A percentile compares a stretch with the other conserved stretches of the same genome.
These are phyloP conservation scores for Tetragonisca angustula DNA, from an alignment of 2,888 invertebrate species.

Conservation along the genomic window DNA sequence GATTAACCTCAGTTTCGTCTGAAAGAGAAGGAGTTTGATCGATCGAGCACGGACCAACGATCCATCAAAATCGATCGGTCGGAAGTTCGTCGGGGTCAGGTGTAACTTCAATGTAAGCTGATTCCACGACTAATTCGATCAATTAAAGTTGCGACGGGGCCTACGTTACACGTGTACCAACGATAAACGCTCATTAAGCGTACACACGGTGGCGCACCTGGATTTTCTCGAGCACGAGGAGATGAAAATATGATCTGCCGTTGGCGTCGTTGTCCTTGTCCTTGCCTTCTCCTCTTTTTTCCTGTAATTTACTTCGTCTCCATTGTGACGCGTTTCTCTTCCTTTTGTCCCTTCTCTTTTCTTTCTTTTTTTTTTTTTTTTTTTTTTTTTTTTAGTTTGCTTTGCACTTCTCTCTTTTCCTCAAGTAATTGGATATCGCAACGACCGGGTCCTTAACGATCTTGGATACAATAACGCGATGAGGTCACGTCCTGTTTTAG, in stretches of 20 bases:
- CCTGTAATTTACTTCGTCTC: slow-evolving; percentile 7
- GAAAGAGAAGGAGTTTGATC: slow-evolving; percentile 49
- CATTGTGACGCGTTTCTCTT: background rate
- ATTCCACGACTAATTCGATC: slow-evolving; percentile 59
- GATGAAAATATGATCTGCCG: slow-evolving; percentile 29
- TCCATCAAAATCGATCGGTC: slow-evolving; percentile 39
- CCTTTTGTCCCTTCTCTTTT: too few species aligned
- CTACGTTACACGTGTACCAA: slow-evolving; percentile 44
- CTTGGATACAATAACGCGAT: slow-evolving; percentile 61
- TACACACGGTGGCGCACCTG: slow-evolving; percentile 40
- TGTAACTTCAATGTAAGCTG: slow-evolving; percentile 46
- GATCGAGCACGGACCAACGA: slow-evolving; percentile 35
- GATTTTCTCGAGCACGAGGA: slow-evolving; percentile 13
- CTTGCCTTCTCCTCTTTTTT: background rate
- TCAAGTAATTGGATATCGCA: slow-evolving; percentile 60
- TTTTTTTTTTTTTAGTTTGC: slow-evolving; percentile 9
- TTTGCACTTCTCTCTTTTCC: slow-evolving; percentile 35
- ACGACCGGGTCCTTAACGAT: slow-evolving; percentile 58
- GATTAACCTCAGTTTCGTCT: slow-evolving; percentile 44
- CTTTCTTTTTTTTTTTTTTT: too few species aligned
- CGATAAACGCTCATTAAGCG: slow-evolving; percentile 53
- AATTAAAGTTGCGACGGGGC: slow-evolving; percentile 49
- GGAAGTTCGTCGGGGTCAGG: slow-evolving; percentile 50
- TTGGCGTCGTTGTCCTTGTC: background rate
- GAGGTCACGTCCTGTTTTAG: slow-evolving; percentile 61